Conservation (phyloP, 2,113 vertebrate genomes). For the Dendrocopos noguchii region DNA sequence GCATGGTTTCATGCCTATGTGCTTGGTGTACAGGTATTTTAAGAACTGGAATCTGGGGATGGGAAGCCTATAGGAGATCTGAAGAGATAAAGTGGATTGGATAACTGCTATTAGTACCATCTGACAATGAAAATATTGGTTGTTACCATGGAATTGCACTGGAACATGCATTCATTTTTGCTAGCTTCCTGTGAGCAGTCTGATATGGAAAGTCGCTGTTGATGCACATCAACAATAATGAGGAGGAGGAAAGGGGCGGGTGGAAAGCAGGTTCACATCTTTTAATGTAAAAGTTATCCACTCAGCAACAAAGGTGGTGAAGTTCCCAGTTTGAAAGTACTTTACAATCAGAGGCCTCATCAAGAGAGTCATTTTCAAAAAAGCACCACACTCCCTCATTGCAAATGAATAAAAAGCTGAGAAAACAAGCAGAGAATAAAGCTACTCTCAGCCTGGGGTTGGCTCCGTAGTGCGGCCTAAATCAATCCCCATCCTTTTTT, state of each 20-base stretch:
- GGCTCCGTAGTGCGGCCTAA: conserved; percentile 64
- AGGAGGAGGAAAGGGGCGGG: conserved; percentile 35
- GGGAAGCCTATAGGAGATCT: neutral
- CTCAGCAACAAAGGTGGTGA: conserved; percentile 72
- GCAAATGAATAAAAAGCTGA: conserved; percentile 76
- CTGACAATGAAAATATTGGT: conserved; percentile 32
- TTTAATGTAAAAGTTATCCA: conserved; percentile 74
- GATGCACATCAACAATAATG: conserved; percentile 15
- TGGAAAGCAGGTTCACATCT: conserved; percentile 61
- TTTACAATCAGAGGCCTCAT: conserved; percentile 77
- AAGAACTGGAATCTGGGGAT: neutral
- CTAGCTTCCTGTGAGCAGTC: neutral
- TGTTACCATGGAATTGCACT: neutral
- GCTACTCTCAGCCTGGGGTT: conserved; percentile 72
- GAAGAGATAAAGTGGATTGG: conserved; percentile 1
- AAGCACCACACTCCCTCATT: conserved; percentile 74
- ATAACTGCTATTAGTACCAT: conserved; percentile 41
- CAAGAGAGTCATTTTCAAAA: conserved; percentile 76
- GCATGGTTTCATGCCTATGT: neutral
- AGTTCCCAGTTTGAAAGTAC: conserved; percentile 77
- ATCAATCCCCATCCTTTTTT: conserved; percentile 73
- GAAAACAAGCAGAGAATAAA: conserved; percentile 77
- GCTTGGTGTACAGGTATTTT: neutral
- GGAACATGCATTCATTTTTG: neutral
- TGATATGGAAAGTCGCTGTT: neutral